Percentiles rank a stretch among this genome's conserved stretches.
phyloP scores from a whole-genome alignment of 30 jellyfish, hydroid and myxozoan genomes.

The Nemopilema nomurai region DNA sequence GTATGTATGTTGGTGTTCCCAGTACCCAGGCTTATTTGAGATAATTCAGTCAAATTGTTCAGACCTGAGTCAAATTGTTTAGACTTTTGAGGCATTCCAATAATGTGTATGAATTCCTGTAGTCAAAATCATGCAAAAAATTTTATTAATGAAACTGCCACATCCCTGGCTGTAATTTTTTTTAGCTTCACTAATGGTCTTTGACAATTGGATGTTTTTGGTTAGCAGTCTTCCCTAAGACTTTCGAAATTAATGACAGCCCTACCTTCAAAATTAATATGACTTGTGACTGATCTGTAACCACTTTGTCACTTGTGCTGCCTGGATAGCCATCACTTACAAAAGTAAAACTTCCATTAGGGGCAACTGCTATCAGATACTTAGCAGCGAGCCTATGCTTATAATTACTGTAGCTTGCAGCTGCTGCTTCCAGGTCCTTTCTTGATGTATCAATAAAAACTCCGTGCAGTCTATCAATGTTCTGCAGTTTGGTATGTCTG shows the following conservation, averaged over 20 bases:
- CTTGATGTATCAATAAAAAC: conserved; percentile 19
- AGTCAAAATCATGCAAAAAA: neutral
- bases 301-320: conserved; percentile 33
- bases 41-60: neutral
- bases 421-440: conserved; percentile 51
- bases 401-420: conserved; percentile 22
- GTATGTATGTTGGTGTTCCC: neutral
- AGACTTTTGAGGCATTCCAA: too few relatives aligned
- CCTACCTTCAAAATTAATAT: neutral
- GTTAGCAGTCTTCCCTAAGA: neutral
- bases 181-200: neutral
- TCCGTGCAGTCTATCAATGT: conserved; percentile 44
- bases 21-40: neutral
- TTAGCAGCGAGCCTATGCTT: conserved; percentile 36
- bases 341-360: conserved; percentile 35
- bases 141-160: neutral
- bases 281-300: conserved; percentile 26
- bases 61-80: neutral
- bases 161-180: neutral
- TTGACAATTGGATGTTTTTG: neutral
- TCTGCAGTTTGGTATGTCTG: conserved; percentile 35
- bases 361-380: conserved; percentile 46
- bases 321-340: conserved; percentile 66
- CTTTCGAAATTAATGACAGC: neutral
- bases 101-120: too few relatives aligned